phyloP scores from a whole-genome alignment of 1,140 invertebrate genomes.

The Bombus affinis region DNA sequence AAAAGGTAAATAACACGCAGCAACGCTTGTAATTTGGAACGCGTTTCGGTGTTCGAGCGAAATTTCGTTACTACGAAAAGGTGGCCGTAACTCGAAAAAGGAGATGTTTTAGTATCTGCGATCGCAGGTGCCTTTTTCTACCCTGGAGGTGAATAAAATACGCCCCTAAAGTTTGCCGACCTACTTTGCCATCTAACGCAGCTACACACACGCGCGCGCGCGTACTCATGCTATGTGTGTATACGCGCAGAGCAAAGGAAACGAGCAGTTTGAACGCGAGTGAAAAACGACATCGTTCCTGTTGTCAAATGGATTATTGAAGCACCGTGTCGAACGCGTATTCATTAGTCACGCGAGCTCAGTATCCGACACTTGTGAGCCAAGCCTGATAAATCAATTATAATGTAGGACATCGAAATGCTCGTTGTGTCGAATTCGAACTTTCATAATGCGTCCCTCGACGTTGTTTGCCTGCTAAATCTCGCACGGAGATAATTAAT shows the following conservation, averaged over 20 bases:
- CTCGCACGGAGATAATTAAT: conserved; percentile 24
- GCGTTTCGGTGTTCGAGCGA: background rate
- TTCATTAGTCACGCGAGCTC: conserved; percentile 28
- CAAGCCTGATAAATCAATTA: conserved; percentile 40
- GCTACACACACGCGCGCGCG: too few relatives aligned
- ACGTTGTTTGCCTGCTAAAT: conserved; percentile 26
- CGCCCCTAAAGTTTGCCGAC: background rate
- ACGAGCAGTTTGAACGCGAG: conserved; percentile 5
- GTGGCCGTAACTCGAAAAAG: background rate
- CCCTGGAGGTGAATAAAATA: background rate
- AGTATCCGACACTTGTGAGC: conserved; percentile 17
- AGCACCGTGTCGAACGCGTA: conserved; percentile 16
- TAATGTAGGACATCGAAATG: conserved; percentile 24
- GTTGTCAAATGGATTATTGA: conserved; percentile 25
- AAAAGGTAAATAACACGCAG: background rate
- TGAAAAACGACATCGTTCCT: conserved; percentile 22
- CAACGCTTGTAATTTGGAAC: background rate
- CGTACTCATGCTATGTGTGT: too few relatives aligned
- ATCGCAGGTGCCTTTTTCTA: background rate
- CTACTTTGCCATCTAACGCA: background rate
- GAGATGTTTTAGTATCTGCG: background rate
- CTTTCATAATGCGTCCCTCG: conserved; percentile 5
- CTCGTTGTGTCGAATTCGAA: conserved; percentile 5
- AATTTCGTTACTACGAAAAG: background rate
- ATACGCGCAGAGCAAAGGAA: background rate